These are phyloP conservation scores for Athalia circularis DNA, from an alignment of 2,888 invertebrate species.

Conservation along the genomic window DNA sequence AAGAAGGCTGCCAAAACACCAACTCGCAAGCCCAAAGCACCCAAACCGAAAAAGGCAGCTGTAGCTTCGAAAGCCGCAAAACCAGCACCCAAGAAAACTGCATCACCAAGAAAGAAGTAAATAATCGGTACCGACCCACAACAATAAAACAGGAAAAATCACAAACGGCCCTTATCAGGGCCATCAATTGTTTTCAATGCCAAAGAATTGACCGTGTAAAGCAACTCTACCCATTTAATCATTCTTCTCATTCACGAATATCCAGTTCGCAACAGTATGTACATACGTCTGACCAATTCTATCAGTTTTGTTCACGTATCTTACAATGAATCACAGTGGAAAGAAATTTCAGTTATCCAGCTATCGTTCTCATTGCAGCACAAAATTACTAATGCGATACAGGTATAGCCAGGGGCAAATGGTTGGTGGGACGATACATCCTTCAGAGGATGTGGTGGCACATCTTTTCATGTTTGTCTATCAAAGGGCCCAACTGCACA, in stretches of 20 bases:
- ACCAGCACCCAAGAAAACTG: constrained; percentile 41
- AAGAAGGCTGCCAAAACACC: constrained; percentile 53
- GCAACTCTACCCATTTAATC: neutral
- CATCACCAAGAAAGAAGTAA: constrained; percentile 48
- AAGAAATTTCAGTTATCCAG: too few species aligned
- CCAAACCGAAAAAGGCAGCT: constrained; percentile 54
- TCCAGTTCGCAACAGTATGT: neutral
- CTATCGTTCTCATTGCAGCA: too few species aligned
- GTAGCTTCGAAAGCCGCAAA: constrained; percentile 43
- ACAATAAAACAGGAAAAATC: constrained; percentile 20
- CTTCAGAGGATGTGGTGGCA: too few species aligned
- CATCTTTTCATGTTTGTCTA: too few species aligned
- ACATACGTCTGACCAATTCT: too few species aligned
- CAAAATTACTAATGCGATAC: too few species aligned
- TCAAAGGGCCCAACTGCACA: too few species aligned
- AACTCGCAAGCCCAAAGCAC: constrained; percentile 53
- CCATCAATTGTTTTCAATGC: constrained; percentile 45
- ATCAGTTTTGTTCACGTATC: too few species aligned
- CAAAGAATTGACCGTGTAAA: constrained; percentile 14
- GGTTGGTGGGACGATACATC: too few species aligned
- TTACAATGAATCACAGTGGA: too few species aligned
- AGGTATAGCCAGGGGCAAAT: too few species aligned
- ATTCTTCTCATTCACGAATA: neutral
- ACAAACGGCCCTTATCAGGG: constrained; percentile 54
- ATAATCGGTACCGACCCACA: constrained; percentile 6